Evolutionary conservation across 1,140 invertebrate genomes (phyloP).

Genomic region (Anoplophora glabripennis): DNA sequence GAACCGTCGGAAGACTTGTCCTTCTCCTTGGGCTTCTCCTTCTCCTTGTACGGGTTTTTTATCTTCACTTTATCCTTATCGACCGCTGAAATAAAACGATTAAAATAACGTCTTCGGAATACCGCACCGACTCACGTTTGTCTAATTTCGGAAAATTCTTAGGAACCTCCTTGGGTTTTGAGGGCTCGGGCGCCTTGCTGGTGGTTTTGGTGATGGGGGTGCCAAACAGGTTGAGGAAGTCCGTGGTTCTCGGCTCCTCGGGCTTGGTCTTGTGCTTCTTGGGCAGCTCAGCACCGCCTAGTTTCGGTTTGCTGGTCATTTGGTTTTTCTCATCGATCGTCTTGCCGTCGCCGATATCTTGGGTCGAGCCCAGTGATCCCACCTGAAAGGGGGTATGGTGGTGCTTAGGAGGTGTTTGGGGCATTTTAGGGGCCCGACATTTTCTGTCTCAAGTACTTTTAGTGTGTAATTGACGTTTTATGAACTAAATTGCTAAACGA

Average conservation of each 20-base stretch:
- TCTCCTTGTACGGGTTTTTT: conserved; percentile 54
- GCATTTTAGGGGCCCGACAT: no score
- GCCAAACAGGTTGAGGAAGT: conserved; percentile 78
- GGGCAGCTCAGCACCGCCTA: conserved; percentile 53
- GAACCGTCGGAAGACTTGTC: conserved; percentile 42
- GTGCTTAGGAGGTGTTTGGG: background rate
- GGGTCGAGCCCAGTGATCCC: conserved; percentile 7
- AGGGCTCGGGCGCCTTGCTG: conserved; percentile 59
- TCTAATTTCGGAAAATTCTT: conserved; percentile 10
- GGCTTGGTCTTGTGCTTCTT: conserved; percentile 66
- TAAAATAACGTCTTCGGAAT: conserved; percentile 25
- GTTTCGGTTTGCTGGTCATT: conserved; percentile 67
- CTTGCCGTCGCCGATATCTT: conserved; percentile 25
- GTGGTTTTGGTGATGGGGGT: conserved; percentile 69
- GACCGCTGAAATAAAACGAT: conserved; percentile 12
- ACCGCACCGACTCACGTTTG: conserved; percentile 11
- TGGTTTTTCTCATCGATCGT: conserved; percentile 45
- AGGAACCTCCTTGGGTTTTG: conserved; percentile 33
- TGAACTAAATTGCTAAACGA: no score
- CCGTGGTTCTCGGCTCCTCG: conserved; percentile 57
- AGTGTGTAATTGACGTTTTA: no score
- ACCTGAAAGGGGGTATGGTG: conserved; percentile 23
- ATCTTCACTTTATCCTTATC: conserved; percentile 61
- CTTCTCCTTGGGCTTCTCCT: conserved; percentile 49
- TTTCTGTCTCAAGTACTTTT: no score